Conservation (phyloP, 2,113 vertebrate species). For the Archocentrus centrarchus region DNA sequence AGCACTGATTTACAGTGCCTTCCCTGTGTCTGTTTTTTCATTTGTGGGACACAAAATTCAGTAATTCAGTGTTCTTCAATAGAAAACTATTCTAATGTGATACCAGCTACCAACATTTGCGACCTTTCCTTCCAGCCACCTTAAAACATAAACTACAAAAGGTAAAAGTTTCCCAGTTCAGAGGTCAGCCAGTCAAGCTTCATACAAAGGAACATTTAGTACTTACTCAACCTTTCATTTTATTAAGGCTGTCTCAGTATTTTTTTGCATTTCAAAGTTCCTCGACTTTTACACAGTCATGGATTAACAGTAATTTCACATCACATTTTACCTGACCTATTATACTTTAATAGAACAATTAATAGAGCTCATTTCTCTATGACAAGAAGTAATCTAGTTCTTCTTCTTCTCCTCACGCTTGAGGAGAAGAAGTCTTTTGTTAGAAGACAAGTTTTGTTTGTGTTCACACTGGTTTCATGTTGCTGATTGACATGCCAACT, state of each 20-base stretch:
- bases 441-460: not conserved
- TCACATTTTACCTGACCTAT: not conserved
- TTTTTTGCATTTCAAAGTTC: too few relatives aligned
- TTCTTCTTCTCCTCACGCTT: not conserved
- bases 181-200: not conserved
- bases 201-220: not conserved
- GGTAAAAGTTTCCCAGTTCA: not conserved
- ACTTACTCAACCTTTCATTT: not conserved
- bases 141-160: not conserved
- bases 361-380: not conserved
- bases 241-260: not conserved
- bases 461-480: conserved; percentile 5
- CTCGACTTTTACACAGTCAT: too few relatives aligned
- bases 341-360: not conserved
- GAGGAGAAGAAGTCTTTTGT: not conserved
- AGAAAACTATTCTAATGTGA: not conserved
- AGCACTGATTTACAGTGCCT: not conserved
- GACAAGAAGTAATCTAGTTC: not conserved
- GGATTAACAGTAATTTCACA: not conserved
- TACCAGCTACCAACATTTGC: not conserved
- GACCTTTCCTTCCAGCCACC: not conserved
- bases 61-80: not conserved
- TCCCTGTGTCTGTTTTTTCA: not conserved
- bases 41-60: not conserved
- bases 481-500: conserved; percentile 5